These are phyloP conservation scores for Dysmachus trigonus DNA, from an alignment of 2,888 invertebrate genomes.

Conservation along the genomic window DNA sequence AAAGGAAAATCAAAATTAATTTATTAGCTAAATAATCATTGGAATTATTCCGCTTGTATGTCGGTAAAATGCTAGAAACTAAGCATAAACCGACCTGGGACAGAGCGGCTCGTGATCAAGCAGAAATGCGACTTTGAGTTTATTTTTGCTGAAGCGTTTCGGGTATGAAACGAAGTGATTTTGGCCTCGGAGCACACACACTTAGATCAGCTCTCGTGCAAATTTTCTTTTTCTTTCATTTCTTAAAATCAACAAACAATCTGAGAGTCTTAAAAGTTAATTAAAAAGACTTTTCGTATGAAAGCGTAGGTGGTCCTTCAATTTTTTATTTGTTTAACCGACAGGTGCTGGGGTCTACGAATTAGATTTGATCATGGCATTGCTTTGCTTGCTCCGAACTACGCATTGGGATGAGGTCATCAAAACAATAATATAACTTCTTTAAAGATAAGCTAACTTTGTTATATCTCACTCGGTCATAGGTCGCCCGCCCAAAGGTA, in stretches of 20 bases:
- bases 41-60: neutral
- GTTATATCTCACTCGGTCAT: neutral
- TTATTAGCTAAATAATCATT: neutral
- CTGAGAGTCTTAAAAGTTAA: constrained; percentile 3
- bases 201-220: constrained; percentile 5
- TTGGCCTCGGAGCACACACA: constrained; percentile 6
- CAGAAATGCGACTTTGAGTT: constrained; percentile 35
- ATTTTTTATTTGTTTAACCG: constrained; percentile 4
- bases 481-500: neutral
- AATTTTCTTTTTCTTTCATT: neutral
- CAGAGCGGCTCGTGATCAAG: constrained; percentile 5
- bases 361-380: neutral
- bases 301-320: constrained; percentile 12
- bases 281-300: neutral
- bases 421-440: neutral
- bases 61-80: constrained; percentile 6
- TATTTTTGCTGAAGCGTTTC: constrained; percentile 18
- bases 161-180: constrained; percentile 13
- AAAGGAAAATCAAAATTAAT: neutral
- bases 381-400: neutral
- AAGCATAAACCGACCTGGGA: neutral
- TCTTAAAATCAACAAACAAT: neutral
- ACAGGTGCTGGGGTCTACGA: neutral
- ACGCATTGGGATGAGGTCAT: constrained; percentile 4
- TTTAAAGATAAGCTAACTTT: neutral